These are phyloP conservation scores for Acronicta aceris DNA, from an alignment of 2,888 invertebrate genomes.

Conservation along the genomic window DNA sequence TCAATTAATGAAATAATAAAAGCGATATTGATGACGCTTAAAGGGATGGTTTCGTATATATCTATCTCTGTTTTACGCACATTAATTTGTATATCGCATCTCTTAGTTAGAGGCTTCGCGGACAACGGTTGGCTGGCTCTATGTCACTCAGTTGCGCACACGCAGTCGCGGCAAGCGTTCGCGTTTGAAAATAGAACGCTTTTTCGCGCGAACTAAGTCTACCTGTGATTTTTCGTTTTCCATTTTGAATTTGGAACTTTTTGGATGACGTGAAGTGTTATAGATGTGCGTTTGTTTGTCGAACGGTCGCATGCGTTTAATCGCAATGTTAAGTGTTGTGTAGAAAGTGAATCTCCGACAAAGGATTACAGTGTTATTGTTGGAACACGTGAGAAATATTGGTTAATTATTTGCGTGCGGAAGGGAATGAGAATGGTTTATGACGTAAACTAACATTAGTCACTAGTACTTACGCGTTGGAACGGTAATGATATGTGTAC, in stretches of 20 bases:
- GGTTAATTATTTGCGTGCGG: constrained; percentile 58
- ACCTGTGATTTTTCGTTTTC: constrained; percentile 53
- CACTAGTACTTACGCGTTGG: constrained; percentile 8
- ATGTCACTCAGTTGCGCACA: constrained; percentile 82
- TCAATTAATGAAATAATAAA: constrained; percentile 70
- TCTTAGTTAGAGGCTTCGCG: constrained; percentile 63
- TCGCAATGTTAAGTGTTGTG: constrained; percentile 53
- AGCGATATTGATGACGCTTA: constrained; percentile 51
- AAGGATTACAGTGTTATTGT: constrained; percentile 78
- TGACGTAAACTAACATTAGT: constrained; percentile 44
- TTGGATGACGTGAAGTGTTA: constrained; percentile 58
- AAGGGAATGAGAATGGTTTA: constrained; percentile 54
- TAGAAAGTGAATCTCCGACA: constrained; percentile 71
- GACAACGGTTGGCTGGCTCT: constrained; percentile 71
- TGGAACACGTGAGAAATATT: constrained; percentile 67
- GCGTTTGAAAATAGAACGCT: constrained; percentile 72
- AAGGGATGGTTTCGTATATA: constrained; percentile 69
- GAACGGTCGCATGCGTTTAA: constrained; percentile 33
- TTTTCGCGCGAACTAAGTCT: constrained; percentile 70
- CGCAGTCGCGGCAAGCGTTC: constrained; percentile 77
- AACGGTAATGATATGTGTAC: constrained; percentile 32
- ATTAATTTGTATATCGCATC: constrained; percentile 59
- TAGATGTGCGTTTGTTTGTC: constrained; percentile 46
- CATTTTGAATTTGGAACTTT: constrained; percentile 55
- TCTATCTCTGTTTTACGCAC: constrained; percentile 59